Base-by-base conservation (phyloP, 2,113 vertebrate genomes). In the Laticauda colubrina region DNA sequence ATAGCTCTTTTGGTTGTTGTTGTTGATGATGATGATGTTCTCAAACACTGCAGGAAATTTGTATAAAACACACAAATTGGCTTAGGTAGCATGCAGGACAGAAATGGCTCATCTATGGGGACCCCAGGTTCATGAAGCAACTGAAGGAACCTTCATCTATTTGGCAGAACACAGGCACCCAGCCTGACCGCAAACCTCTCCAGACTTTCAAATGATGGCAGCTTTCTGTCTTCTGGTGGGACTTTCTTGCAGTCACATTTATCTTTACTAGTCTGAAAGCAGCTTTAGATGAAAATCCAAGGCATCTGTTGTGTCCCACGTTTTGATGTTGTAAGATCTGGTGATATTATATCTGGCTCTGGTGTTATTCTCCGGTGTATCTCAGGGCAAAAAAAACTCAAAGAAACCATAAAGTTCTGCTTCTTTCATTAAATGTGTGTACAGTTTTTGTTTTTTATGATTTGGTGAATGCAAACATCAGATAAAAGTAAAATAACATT, bases 241-340 rank as follows among this genome's bases (percentile, higher is more conserved):
- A 87, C 29, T 94, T 94, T 95, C 5, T 94, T 93, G 56, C 89
- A 93, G 48, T 94, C 15, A 90, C 92, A 96, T 95, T 90, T 92
- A 69, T 96, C 57, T 93, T 97, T 95, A 96, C 96, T 96, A 94
- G 24, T 95, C 89, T 94, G 88, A 95, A 93, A 91, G 85, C 56
- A 97, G 81, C 90, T 95, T 96, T 93, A 97, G 87, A 94, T 91
- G 93, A 97, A 85, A 96, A 96, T 96, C 75, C 93, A 96, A 81
- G 2, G 91, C 93, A 95, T 95, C 75, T 93, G 39, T 95, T 96
- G 92, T 94, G 91, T 95, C 95, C 93, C 88, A 24, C 6, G 91
- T 96, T 89, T 94, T 92, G 88, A 90, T 92, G 75, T 87, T 92
- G 89, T 90, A 92, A 96, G 91, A 96, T 96, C 45, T 45, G 5